Conservation (phyloP, 2,888 invertebrate genomes). For the Drosophila diplacantha region DNA sequence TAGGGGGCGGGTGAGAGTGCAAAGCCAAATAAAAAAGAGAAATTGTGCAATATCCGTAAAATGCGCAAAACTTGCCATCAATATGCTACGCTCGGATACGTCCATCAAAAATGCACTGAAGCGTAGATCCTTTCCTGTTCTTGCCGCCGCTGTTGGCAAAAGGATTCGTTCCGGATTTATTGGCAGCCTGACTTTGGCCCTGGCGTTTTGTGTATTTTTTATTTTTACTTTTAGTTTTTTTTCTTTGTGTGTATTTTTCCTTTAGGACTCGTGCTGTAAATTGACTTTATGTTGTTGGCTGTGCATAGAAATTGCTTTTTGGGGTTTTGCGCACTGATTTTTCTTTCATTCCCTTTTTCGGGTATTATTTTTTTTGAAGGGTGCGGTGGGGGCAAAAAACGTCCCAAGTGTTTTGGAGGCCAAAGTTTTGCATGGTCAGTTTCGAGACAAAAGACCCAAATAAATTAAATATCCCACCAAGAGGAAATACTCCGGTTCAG, state of each 20-base stretch:
- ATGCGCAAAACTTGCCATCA: conserved; percentile 73
- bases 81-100: conserved; percentile 74
- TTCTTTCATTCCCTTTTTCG: conserved; percentile 15
- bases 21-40: conserved; percentile 30
- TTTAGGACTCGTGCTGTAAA: conserved; percentile 49
- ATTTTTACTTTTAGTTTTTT: conserved; percentile 9
- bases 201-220: conserved; percentile 20
- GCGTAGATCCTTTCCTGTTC: conserved; percentile 68
- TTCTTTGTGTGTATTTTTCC: conserved; percentile 16
- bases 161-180: conserved; percentile 72
- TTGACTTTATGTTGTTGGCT: conserved; percentile 37
- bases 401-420: conserved; percentile 25
- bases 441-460: conserved; percentile 38
- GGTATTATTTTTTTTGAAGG: conserved; percentile 16
- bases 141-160: conserved; percentile 52
- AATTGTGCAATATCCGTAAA: conserved; percentile 73
- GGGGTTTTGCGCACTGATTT: conserved; percentile 28
- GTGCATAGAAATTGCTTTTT: conserved; percentile 45
- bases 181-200: conserved; percentile 52
- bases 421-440: conserved; percentile 47
- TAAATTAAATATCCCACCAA: conserved; percentile 41
- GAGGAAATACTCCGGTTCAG: conserved; percentile 16
- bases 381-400: not conserved
- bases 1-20: conserved; percentile 1
- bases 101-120: conserved; percentile 72